phyloP scores from a whole-genome alignment of 2,113 vertebrate species.

The Larimichthys crocea region DNA sequence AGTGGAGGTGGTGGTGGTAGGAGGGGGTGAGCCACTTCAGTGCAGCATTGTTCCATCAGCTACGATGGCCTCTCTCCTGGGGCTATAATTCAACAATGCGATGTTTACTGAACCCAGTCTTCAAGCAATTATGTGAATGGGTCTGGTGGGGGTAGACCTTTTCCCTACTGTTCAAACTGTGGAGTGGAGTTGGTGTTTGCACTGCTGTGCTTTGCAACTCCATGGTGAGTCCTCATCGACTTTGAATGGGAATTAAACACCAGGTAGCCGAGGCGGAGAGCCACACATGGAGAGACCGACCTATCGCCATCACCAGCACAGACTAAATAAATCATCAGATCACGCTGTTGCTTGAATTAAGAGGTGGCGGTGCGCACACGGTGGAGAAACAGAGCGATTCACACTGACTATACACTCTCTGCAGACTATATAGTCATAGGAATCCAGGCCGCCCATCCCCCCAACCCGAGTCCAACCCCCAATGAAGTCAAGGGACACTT shows the following conservation, averaged over 20 bases:
- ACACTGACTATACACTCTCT: constrained; percentile 48
- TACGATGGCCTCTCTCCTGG: constrained; percentile 59
- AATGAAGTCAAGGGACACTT: constrained; percentile 73
- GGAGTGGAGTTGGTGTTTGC: constrained; percentile 70
- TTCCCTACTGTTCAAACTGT: constrained; percentile 70
- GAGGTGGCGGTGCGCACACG: constrained; percentile 37
- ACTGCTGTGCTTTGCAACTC: constrained; percentile 58
- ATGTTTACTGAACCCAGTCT: constrained; percentile 77
- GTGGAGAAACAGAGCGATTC: constrained; percentile 33
- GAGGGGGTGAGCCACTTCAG: constrained; percentile 42
- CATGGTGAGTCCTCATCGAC: constrained; percentile 23
- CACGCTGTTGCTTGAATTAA: constrained; percentile 12
- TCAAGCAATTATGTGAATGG: constrained; percentile 72
- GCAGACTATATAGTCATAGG: constrained; percentile 45
- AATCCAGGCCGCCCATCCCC: constrained; percentile 67
- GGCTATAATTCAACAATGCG: constrained; percentile 71
- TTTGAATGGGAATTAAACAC: constrained; percentile 57
- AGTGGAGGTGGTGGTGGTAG: not conserved
- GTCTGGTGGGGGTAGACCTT: constrained; percentile 30
- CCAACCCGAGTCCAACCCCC: constrained; percentile 25
- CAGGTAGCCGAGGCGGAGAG: constrained; percentile 37
- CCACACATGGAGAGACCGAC: not conserved
- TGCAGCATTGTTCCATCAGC: constrained; percentile 50
- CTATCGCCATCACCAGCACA: not conserved
- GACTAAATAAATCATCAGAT: constrained; percentile 47